phyloP scores from a whole-genome alignment of 1,140 invertebrate genomes.

The Anastrepha obliqua region DNA sequence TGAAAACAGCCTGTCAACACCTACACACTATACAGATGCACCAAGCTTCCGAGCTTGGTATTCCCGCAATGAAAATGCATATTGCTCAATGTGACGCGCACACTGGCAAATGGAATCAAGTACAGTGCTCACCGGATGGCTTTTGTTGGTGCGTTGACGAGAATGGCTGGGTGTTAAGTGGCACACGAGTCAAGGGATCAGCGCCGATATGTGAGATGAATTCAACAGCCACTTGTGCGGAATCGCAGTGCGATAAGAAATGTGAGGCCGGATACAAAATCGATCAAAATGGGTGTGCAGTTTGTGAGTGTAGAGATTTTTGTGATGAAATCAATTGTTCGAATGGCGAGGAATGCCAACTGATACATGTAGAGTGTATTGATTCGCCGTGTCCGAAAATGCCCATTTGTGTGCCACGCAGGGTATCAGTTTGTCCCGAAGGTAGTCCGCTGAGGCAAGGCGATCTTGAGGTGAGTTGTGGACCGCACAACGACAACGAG shows the following conservation, averaged over 20 bases:
- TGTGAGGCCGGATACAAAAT: slow-evolving; percentile 83
- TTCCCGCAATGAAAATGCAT: slow-evolving; percentile 83
- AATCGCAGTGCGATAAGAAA: slow-evolving; percentile 77
- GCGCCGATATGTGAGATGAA: slow-evolving; percentile 72
- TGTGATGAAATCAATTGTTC: slow-evolving; percentile 84
- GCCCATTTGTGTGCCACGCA: slow-evolving; percentile 84
- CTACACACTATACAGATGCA: slow-evolving; percentile 80
- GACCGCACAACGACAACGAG: slow-evolving; percentile 79
- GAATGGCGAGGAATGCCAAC: slow-evolving; percentile 81
- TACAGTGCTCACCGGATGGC: slow-evolving; percentile 86
- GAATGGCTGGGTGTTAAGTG: slow-evolving; percentile 86
- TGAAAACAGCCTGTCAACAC: slow-evolving; percentile 88
- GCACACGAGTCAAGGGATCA: slow-evolving; percentile 75
- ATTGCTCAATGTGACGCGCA: slow-evolving; percentile 84
- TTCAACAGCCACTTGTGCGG: slow-evolving; percentile 78
- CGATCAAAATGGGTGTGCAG: slow-evolving; percentile 83
- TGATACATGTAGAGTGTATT: slow-evolving; percentile 76
- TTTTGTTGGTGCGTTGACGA: slow-evolving; percentile 94
- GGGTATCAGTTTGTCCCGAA: slow-evolving; percentile 84
- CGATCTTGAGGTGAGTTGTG: slow-evolving; percentile 81
- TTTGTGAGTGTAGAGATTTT: slow-evolving; percentile 85
- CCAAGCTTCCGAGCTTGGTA: slow-evolving; percentile 84
- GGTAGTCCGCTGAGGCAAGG: slow-evolving; percentile 79
- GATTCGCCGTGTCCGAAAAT: slow-evolving; percentile 82
- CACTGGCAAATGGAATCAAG: slow-evolving; percentile 84